phyloP scores from a whole-genome alignment of 1,140 invertebrate genomes.

The Drosophila asahinai region DNA sequence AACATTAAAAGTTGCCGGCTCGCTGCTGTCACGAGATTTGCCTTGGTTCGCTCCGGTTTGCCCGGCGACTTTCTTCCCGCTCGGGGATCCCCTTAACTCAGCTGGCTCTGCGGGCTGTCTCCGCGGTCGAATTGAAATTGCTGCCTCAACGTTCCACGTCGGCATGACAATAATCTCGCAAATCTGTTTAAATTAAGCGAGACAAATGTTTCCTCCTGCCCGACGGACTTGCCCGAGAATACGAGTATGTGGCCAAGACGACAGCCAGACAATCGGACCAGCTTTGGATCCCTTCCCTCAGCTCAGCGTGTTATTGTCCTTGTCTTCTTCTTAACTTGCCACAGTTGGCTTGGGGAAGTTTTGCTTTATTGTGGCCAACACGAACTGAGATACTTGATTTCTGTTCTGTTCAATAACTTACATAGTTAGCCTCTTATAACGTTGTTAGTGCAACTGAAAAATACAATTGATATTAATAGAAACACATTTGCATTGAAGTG shows the following conservation, averaged over 20 bases:
- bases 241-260: conserved; percentile 60
- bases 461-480: no score
- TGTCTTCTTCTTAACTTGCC: conserved; percentile 10
- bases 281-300: conserved; percentile 10
- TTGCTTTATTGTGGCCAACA: conserved; percentile 33
- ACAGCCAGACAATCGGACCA: conserved; percentile 49
- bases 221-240: conserved; percentile 26
- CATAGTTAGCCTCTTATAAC: no score
- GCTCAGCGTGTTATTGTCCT: conserved; percentile 5
- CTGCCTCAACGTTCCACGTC: conserved; percentile 80
- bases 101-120: conserved; percentile 57
- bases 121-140: conserved; percentile 74
- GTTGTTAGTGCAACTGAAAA: no score
- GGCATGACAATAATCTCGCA: conserved; percentile 83
- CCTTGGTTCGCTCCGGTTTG: conserved; percentile 28
- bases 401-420: background rate
- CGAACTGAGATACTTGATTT: background rate
- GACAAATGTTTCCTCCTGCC: conserved; percentile 77
- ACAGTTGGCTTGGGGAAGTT: conserved; percentile 11
- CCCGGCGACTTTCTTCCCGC: conserved; percentile 45
- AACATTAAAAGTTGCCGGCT: conserved; percentile 80
- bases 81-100: conserved; percentile 60
- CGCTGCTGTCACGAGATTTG: conserved; percentile 73
- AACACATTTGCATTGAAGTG: no score
- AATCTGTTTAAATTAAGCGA: conserved; percentile 84